Conservation (phyloP, 92 coral and sea anemone genomes). For the Porites divaricata region DNA sequence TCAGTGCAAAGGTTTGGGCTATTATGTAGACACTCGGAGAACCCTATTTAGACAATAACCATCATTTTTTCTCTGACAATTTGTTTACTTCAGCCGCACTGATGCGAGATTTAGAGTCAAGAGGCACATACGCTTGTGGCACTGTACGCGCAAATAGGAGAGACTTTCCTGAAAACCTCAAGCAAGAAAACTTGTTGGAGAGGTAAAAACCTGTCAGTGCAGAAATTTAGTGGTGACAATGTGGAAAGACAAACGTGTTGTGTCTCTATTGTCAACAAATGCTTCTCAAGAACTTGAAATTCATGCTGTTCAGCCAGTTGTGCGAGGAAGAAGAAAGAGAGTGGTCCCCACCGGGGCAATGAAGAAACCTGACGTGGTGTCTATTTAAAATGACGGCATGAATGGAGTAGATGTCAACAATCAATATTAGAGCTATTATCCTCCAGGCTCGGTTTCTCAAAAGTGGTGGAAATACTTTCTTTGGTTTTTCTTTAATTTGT, state of each 20-base stretch:
- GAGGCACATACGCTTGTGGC: constrained; percentile 17
- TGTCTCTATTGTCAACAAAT: background rate
- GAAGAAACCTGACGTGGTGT: too few species aligned
- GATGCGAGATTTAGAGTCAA: background rate
- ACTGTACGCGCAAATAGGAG: constrained; percentile 7
- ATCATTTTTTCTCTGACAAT: constrained; percentile 13
- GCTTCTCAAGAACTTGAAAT: too few species aligned
- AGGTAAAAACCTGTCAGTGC: background rate
- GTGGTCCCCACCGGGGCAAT: too few species aligned
- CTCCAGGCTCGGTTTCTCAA: constrained; percentile 25
- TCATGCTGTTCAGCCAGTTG: too few species aligned
- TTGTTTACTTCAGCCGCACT: background rate
- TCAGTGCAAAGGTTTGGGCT: background rate
- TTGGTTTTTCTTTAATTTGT: constrained; percentile 51
- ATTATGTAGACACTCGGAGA: too few species aligned
- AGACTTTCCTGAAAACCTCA: constrained; percentile 8
- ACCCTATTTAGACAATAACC: too few species aligned
- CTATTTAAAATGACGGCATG: too few species aligned
- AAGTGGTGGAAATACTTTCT: constrained; percentile 56
- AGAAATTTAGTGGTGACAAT: background rate
- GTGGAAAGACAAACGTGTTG: constrained; percentile 12
- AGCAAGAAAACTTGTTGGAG: constrained; percentile 4
- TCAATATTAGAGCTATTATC: constrained; percentile 45
- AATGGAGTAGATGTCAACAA: constrained; percentile 37
- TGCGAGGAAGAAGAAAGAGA: too few species aligned